Base-by-base conservation (phyloP, 2,888 invertebrate genomes). In the Brenthis ino region DNA sequence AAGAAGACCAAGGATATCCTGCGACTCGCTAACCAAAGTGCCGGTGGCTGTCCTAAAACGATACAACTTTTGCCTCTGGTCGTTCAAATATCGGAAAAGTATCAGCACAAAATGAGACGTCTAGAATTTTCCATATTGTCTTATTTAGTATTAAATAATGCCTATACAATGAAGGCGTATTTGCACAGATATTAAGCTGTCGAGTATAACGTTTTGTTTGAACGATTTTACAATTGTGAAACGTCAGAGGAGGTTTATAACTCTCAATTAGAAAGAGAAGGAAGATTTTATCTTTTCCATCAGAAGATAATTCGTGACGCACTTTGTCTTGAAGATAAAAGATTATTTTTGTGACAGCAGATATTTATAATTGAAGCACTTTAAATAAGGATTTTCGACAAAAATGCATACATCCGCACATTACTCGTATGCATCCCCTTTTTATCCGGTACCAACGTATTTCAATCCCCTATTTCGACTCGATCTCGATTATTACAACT, bases 1-100 rank as follows among this genome's bases (percentile, higher is more conserved):
- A 1, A 75, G 92, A 47, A 82, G 89, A 58, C 84, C 85, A 5
- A 81, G 85, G 54, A 92, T 86, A 0, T 83, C 83, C 6, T 86
- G 89, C 64, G 91, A 89, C 37, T 88, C 92, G 0, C 74, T 89
- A 6, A 87, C 82, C 47, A 91, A 89, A 81, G 93, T 93, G 0
- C 83, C 89, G 0, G 86, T 86, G 0, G 78, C 83, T 53, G 93
- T 92, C 2, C 76, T 93, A 47, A 91, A 92, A 80, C 76, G 88
- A 77, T 93, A 93, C 80, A 92, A 87, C 77, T 93, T 85, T 79
- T 92, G 93, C 79, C 85, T 93, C 47, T 87, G 86, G 82, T 88
- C 90, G 37, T 92, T 92, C 74, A 93, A 92, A 75, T 93, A 90
- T 53, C 65, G 72, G 50, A 66, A 72, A 63, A 64, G 54, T 55